Evolutionary conservation across 2,797 vertebrate species (phyloP), one percentile per base, ranked within the genome.

Genomic region (Hydrolagus colliei): DNA sequence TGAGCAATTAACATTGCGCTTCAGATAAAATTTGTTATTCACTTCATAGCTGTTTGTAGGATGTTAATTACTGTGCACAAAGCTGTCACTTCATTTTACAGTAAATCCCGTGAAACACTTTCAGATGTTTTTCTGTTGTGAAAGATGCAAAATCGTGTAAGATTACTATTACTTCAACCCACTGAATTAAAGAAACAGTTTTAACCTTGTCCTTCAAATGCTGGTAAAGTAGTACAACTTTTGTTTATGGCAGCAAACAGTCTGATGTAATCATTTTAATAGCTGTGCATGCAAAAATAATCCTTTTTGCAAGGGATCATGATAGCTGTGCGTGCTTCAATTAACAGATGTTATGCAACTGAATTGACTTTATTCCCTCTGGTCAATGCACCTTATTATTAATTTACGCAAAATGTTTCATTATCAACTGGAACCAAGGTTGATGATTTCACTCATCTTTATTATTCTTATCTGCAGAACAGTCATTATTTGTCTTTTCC

Each of bases 201-300:
- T 52, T 52, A 6, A 52, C 41, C 41, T 52, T 52, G 41, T 52
- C 41, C 41, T 52, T 52, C 6, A 6, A 52, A 52, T 52, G 41
- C 3, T 52, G 41, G 41, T 52, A 52, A 52, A 52, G 41, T 52
- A 52, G 41, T 6, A 52, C 41, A 52, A 52, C 68, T 82, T 68
- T 82, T 82, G 22, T 68, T 35, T 32, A 8, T 10, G 14, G 14
- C 79, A 68, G 63, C 63, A 52, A 52, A 52, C 41, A 67, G 22
- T 67, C 22, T 16, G 14, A 82, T 82, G 18, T 82, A 68, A 82
- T 27, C 27, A 18, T 82, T 82, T 82, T 67, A 82, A 82, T 35
- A 67, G 79, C 79, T 82, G 79, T 67, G 68, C 68, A 67, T 82
- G 79, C 79, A 82, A 41, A 82, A 80, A 67, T 67, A 9, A 65